Evolutionary conservation across 2,888 invertebrate genomes (phyloP).

Genomic region (Hydriomena furcata): DNA sequence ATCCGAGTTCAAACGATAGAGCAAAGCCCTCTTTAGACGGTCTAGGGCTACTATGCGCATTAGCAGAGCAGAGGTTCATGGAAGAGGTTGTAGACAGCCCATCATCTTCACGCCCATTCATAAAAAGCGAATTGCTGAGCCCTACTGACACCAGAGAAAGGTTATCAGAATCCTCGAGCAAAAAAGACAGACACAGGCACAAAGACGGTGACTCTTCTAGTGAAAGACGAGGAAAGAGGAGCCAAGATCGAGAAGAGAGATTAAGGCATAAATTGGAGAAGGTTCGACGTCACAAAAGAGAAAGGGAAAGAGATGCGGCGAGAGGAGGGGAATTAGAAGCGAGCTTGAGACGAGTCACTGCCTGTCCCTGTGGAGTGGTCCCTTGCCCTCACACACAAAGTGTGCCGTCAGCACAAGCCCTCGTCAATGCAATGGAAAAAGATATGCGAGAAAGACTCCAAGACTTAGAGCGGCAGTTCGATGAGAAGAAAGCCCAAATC

Average conservation of each 20-base stretch:
- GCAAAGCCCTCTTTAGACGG: slow-evolving; percentile 83
- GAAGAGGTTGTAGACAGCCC: slow-evolving; percentile 86
- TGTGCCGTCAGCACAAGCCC: slow-evolving; percentile 79
- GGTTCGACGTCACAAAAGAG: slow-evolving; percentile 71
- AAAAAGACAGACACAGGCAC: slow-evolving; percentile 68
- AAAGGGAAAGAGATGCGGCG: slow-evolving; percentile 60
- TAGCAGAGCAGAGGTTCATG: slow-evolving; percentile 92
- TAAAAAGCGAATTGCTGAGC: slow-evolving; percentile 69
- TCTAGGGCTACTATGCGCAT: slow-evolving; percentile 90
- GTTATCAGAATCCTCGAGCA: slow-evolving; percentile 46
- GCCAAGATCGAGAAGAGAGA: slow-evolving; percentile 69
- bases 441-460: slow-evolving; percentile 92
- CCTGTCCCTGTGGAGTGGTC: slow-evolving; percentile 61
- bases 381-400: slow-evolving; percentile 59
- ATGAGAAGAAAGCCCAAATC: slow-evolving; percentile 93
- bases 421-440: slow-evolving; percentile 89
- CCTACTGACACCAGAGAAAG: slow-evolving; percentile 54
- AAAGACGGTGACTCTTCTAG: slow-evolving; percentile 69
- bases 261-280: slow-evolving; percentile 74
- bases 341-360: slow-evolving; percentile 68
- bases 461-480: slow-evolving; percentile 91
- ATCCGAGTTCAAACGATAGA: slow-evolving; percentile 56
- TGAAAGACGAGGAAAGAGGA: slow-evolving; percentile 67
- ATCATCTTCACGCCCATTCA: slow-evolving; percentile 60
- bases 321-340: slow-evolving; percentile 70